phyloP scores from a whole-genome alignment of 2,888 invertebrate genomes.

The Vannuccia rotundouncinata region DNA sequence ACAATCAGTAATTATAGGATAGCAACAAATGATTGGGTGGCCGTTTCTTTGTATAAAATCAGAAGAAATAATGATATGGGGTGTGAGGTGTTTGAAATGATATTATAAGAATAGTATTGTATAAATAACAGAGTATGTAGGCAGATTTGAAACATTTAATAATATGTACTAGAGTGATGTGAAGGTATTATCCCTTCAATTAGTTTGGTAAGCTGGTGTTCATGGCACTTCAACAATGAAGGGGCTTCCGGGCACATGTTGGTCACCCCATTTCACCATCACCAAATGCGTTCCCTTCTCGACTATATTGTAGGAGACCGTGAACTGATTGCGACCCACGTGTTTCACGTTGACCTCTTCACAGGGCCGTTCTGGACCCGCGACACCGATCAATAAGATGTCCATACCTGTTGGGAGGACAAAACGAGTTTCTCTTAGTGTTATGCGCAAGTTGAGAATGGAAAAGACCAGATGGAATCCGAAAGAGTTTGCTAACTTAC shows the following conservation, averaged over 20 bases:
- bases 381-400: constrained; percentile 86
- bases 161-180: background rate
- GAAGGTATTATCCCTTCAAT: background rate
- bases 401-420: constrained; percentile 88
- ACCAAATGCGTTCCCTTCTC: constrained; percentile 90
- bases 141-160: no score
- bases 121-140: no score
- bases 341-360: constrained; percentile 92
- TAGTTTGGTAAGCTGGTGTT: background rate
- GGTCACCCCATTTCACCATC: constrained; percentile 92
- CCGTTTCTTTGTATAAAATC: background rate
- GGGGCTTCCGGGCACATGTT: constrained; percentile 92
- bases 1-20: background rate
- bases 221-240: constrained; percentile 59
- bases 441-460: no score
- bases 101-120: no score
- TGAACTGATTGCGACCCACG: constrained; percentile 77
- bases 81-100: no score
- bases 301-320: constrained; percentile 81
- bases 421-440: no score
- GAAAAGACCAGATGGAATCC: no score
- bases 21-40: background rate
- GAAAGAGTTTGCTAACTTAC: no score
- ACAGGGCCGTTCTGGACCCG: constrained; percentile 83
- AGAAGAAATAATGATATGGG: background rate